Evolutionary conservation across 64 coral and sea anemone species (phyloP), one percentile per base, ranked within the genome.

Genomic region (Stichodactyla helianthus): DNA sequence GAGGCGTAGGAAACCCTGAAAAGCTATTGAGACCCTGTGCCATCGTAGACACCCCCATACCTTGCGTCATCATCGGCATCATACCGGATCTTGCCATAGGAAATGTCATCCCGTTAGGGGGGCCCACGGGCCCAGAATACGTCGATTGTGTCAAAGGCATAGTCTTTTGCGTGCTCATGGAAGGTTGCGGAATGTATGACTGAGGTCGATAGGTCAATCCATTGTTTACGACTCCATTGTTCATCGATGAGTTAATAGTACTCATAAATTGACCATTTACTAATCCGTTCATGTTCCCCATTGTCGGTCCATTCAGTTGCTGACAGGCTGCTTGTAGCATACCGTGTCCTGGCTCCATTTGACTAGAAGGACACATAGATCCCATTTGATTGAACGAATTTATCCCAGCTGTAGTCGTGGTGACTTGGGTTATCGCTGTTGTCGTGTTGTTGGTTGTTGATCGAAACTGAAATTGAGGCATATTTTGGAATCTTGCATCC

Each of bases 211-310:
- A 97, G 18, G 91, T 93, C 68, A 93, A 86, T 22, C 88, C 91
- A 82, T 95, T 95, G 82, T 97, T 97, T 15, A 93, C 88, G 28
- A 97, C 88, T 59, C 94, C 94, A 87, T 97, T 97, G 64, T 92
- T 87, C 23, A 92, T 61, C 55, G 94, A 27, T 15, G 86, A 82
- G 20, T 63, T 87, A 78, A 89, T 82, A 79, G 89, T 93, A 79
- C 91, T 97, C 85, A 97, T 93, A 82, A 93, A 93, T 17, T 87
- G 82, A 55, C 89, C 89, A 68, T 97, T 97, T 77, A 97, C 86
- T 53, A 86, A 65, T 44, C 86, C 86, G 83, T 97, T 92, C 58
- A 84, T 74, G 14, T 74, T 74, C 4, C 56, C 84, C 89, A 82
- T 92, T 54, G 91, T 53, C 5, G 90, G 55, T 20, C 84, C 84